Evolutionary conservation across 2,113 vertebrate genomes (phyloP).

Genomic region (Plotosus lineatus): DNA sequence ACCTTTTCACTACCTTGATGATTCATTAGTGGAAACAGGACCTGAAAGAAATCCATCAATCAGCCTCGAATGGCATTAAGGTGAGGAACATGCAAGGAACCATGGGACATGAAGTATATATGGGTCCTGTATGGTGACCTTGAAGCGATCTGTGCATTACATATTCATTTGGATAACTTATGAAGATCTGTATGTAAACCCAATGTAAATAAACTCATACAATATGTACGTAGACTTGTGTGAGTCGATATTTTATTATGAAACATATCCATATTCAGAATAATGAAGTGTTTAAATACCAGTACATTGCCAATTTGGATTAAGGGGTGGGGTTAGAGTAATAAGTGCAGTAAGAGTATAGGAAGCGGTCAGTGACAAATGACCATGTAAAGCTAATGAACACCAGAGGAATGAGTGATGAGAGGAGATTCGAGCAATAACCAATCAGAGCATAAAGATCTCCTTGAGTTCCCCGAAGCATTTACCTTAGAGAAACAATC

Average conservation of each 20-base stretch:
- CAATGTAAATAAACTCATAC: background rate
- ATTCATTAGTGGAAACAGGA: background rate
- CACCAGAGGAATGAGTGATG: too few relatives aligned
- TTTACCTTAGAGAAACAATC: too few relatives aligned
- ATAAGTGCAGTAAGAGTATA: background rate
- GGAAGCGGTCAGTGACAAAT: background rate
- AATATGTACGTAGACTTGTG: background rate
- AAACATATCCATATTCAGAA: background rate
- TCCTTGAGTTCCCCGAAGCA: too few relatives aligned
- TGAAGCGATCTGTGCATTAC: background rate
- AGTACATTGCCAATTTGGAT: background rate
- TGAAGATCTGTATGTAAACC: background rate
- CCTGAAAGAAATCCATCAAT: slow-evolving; percentile 9
- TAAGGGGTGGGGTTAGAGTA: background rate
- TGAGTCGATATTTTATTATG: background rate
- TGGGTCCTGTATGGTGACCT: too few relatives aligned
- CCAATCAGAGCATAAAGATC: too few relatives aligned
- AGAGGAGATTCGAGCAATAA: too few relatives aligned
- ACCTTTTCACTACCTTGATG: background rate
- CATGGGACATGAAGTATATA: background rate
- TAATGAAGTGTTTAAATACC: background rate
- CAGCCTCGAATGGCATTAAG: background rate
- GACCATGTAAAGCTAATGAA: too few relatives aligned
- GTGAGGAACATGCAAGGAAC: background rate
- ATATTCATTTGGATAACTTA: background rate